Percentiles rank a stretch among this genome's conserved stretches.
phyloP scores from a whole-genome alignment of 2,888 invertebrate genomes.

The Ophonus ardosiacus region DNA sequence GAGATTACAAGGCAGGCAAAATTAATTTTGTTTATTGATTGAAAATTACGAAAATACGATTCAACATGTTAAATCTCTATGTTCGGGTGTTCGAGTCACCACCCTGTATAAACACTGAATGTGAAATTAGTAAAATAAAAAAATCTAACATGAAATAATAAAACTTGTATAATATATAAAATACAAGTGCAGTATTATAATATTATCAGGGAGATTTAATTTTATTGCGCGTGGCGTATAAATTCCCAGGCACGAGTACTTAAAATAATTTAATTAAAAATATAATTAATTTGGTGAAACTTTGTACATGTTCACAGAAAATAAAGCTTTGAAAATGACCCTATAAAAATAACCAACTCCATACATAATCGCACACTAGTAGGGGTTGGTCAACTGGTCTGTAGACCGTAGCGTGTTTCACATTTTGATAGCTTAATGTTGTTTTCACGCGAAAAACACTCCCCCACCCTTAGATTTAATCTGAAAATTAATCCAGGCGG shows the following conservation, averaged over 20 bases:
- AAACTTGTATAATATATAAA: not conserved
- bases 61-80: too few species aligned
- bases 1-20: too few species aligned
- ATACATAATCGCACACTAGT: not conserved
- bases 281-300: constrained; percentile 29
- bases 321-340: constrained; percentile 22
- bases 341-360: constrained; percentile 19
- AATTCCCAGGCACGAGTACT: not conserved
- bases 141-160: too few species aligned
- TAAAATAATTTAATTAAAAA: constrained; percentile 34
- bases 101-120: too few species aligned
- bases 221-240: not conserved
- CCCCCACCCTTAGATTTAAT: constrained; percentile 52
- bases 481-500: constrained; percentile 47
- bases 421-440: constrained; percentile 58
- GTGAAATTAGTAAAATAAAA: too few species aligned
- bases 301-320: constrained; percentile 19
- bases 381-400: constrained; percentile 11
- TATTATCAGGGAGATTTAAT: not conserved
- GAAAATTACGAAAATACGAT: too few species aligned
- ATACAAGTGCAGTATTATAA: not conserved
- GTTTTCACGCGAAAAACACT: constrained; percentile 51
- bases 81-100: too few species aligned
- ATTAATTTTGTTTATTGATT: too few species aligned
- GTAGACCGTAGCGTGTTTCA: constrained; percentile 42